These are phyloP conservation scores for Neoarius graeffei DNA, from an alignment of 2,113 vertebrate genomes.

Conservation along the genomic window DNA sequence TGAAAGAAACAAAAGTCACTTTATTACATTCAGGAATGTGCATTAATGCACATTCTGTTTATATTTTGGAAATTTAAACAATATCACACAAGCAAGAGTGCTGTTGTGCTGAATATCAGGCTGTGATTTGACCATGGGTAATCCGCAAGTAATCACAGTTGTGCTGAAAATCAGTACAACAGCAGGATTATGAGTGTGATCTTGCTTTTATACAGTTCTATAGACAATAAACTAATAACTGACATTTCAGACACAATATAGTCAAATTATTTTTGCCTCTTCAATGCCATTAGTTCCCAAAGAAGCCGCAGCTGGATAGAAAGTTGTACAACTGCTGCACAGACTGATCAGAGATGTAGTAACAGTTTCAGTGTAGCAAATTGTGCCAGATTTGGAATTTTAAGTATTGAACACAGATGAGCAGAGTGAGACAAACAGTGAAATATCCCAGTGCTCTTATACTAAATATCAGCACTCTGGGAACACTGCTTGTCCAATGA, in stretches of 20 bases:
- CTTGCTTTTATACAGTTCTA: neutral
- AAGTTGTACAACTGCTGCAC: neutral
- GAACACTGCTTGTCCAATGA: neutral
- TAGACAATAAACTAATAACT: neutral
- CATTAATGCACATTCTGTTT: neutral
- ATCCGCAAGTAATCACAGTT: neutral
- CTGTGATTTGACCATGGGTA: neutral
- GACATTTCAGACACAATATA: neutral
- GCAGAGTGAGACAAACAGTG: too few species aligned
- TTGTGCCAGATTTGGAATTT: neutral
- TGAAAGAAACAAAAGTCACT: neutral
- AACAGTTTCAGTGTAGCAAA: neutral
- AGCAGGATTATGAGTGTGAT: neutral
- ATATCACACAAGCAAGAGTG: neutral
- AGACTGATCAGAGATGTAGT: neutral
- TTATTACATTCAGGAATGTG: neutral
- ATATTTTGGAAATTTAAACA: neutral
- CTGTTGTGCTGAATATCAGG: neutral
- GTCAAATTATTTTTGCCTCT: neutral
- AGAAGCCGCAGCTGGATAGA: neutral
- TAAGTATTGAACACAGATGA: too few species aligned
- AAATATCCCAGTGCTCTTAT: too few species aligned
- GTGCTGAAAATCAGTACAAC: neutral
- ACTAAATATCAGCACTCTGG: too few species aligned
- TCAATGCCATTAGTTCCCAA: neutral